Conservation (phyloP, 1,140 invertebrate species). For the Lasaia peninsularis region DNA sequence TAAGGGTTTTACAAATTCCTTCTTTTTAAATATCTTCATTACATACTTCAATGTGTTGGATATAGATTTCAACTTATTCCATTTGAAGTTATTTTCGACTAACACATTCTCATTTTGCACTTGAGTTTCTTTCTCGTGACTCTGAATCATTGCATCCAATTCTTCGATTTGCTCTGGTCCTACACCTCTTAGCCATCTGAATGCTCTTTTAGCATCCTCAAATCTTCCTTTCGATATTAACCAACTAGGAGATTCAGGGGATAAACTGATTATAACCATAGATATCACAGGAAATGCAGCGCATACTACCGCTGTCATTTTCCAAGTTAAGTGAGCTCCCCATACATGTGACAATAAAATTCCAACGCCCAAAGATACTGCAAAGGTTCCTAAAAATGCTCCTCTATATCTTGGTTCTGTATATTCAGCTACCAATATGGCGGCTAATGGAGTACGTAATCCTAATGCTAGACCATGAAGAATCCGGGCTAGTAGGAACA, state of each 20-base stretch:
- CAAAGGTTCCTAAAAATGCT: constrained; percentile 63
- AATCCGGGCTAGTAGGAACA: constrained; percentile 54
- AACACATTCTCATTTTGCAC: constrained; percentile 27
- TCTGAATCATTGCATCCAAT: constrained; percentile 56
- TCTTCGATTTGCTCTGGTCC: constrained; percentile 46
- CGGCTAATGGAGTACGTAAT: constrained; percentile 56
- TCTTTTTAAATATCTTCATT: constrained; percentile 63
- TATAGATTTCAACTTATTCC: constrained; percentile 37
- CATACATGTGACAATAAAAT: constrained; percentile 62
- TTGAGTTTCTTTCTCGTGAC: constrained; percentile 48
- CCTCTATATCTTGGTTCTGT: constrained; percentile 65
- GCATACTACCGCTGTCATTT: constrained; percentile 57
- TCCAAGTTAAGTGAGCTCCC: constrained; percentile 65
- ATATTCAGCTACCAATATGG: constrained; percentile 65
- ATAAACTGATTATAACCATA: constrained; percentile 62
- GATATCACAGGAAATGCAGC: constrained; percentile 55
- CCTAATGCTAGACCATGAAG: constrained; percentile 61
- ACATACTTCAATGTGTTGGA: constrained; percentile 44
- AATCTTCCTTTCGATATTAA: constrained; percentile 60
- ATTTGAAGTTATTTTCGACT: constrained; percentile 30
- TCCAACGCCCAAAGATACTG: constrained; percentile 60
- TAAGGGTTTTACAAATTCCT: constrained; percentile 64
- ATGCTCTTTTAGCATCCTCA: constrained; percentile 58
- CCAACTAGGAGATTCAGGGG: constrained; percentile 66
- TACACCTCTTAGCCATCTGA: constrained; percentile 61